Conservation (phyloP, 2,888 invertebrate genomes). For the Orthonychiurus folsomi region DNA sequence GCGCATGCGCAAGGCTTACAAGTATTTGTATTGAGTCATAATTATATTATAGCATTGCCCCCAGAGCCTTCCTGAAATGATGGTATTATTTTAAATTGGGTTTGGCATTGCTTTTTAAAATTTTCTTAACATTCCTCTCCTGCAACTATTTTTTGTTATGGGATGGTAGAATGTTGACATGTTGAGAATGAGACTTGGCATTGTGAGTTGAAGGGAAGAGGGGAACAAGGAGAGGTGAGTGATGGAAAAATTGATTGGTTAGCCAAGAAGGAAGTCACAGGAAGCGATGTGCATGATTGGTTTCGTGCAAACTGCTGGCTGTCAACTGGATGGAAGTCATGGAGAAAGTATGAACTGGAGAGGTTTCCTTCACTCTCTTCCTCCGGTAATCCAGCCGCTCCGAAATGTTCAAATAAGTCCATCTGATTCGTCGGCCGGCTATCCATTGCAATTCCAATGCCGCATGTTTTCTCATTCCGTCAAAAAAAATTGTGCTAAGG, state of each 20-base stretch:
- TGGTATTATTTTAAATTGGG: no score
- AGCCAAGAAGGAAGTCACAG: background rate
- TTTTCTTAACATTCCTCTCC: no score
- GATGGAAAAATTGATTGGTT: background rate
- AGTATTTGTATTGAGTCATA: no score
- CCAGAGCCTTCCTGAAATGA: no score
- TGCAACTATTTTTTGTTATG: no score
- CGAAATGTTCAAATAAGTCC: background rate
- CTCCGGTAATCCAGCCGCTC: background rate
- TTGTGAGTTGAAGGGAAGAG: background rate
- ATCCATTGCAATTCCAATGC: background rate
- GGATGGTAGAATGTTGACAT: no score
- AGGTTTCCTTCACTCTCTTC: background rate
- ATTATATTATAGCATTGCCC: no score
- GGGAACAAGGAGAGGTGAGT: background rate
- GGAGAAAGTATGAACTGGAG: background rate
- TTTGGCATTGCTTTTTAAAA: no score
- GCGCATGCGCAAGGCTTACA: no score
- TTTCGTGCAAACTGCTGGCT: background rate
- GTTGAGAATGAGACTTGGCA: no score
- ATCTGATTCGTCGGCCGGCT: background rate
- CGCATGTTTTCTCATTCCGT: background rate
- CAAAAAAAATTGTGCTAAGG: conserved; percentile 1
- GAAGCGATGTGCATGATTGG: background rate
- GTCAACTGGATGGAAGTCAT: conserved; percentile 1